Evolutionary conservation across 2,888 invertebrate genomes (phyloP), one percentile per base, ranked within the genome.

Genomic region (Coleophora deauratella): DNA sequence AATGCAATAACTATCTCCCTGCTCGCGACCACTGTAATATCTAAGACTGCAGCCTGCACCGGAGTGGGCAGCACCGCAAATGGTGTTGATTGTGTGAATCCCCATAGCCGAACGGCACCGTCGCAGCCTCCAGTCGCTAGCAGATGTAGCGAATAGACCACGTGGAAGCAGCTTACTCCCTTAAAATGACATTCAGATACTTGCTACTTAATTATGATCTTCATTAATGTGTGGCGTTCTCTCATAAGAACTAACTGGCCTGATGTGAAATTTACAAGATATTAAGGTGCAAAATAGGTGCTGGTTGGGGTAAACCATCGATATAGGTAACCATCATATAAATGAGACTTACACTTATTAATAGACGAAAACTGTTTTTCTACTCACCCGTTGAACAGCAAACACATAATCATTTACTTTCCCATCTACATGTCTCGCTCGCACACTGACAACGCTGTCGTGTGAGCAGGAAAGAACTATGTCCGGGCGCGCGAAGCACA

Each of bases 121-220:
- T 88, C 88, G 1, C 73, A 64, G 35, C 89, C 84, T 14, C 90
- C 90, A 0, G 89, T 88, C 2, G 82, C 86, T 27, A 90, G 54
- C 33, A 89, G 53, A 41, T 86, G 87, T 1, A 87, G 66, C 0
- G 66, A 55, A 1, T 72, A 66, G 9, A 86, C 87, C 32, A 80
- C 56, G 52, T 86, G 84, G 69, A 90, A 90, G 53, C 89, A 89
- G 30, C 76, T 81, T 2, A 88, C 80, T 3, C 90, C 90, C 90
- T 90, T 59, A 15, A 49, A 50, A 27, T 9, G 6, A 34, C 10
- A 33, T n/a, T n/a, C n/a, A 27, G 12, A 30, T 11, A 35, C 32
- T n/a, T 27, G 21, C 6, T 21, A 21, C 21, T 6, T n/a, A n/a
- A n/a, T n/a, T n/a, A n/a, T n/a, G n/a, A n/a, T n/a, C n/a, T n/a